Base-by-base conservation (phyloP, 2,888 invertebrate species). In the Phalangium opilio region DNA sequence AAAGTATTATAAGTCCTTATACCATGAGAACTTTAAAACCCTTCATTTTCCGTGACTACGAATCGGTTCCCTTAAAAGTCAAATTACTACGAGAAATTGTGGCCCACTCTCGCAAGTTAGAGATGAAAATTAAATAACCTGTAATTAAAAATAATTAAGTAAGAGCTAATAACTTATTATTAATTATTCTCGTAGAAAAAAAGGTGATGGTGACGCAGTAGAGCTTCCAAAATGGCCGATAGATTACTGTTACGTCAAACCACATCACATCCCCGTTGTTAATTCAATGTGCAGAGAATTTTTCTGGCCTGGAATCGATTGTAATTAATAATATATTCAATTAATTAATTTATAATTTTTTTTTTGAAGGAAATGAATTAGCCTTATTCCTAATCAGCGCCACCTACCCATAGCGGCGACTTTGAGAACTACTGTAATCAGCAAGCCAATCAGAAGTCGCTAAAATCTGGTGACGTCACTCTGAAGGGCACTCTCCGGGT, bases 271-370 rank as follows among this genome's bases (percentile, higher is more conserved):
- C 54, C 80, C 86, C 1, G 82, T 85, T 0, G 78, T 91, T 53
- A 91, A 91, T 66, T 77, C 76, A 48, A 69, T 90, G 14, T 81
- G 84, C 54, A 76, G 80, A 54, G 78, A 80, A 60, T 81, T 78
- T 66, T 91, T 91, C 68, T 91, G 91, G 90, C 83, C 87, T 2
- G 89, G 87, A 41, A 82, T 91, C 52, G 89, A 91, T 67, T 69
- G 89, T 89, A 68, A 75, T 27, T 27, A 27, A 27, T 7, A 27
- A 7, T 27, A 27, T 27, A 27, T 7, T 27, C 27, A 27, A n/a
- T n/a, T n/a, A n/a, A n/a, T 36, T 47, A 2, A 34, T 14, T 42
- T 5, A 33, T 39, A 20, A 8, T 47, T n/a, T 17, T 32, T 19
- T 20, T 11, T 32, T 48, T 39, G 33, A 32, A 34, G 19, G 21